Evolutionary conservation across 1,140 invertebrate species (phyloP).

Genomic region (Helicoverpa zea): DNA sequence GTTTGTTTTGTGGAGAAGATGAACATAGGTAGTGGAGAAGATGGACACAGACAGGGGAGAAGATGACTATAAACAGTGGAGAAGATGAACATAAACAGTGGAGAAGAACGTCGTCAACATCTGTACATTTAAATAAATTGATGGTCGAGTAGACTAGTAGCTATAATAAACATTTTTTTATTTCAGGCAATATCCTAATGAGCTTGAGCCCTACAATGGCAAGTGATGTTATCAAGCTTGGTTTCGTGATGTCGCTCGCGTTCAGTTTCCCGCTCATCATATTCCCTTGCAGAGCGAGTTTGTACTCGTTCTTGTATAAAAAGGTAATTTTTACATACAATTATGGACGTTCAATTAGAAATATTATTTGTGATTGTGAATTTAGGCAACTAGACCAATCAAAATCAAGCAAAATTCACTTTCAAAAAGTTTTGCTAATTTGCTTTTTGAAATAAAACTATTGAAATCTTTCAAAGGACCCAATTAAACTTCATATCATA

Average conservation of each 20-base stretch:
- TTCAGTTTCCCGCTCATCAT: slow-evolving; percentile 98
- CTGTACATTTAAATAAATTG: too few relatives aligned
- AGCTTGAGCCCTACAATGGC: slow-evolving; percentile 93
- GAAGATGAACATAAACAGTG: too few relatives aligned
- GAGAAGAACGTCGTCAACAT: too few relatives aligned
- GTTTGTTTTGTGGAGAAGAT: slow-evolving; percentile 37
- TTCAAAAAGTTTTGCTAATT: background rate
- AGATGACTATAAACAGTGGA: background rate
- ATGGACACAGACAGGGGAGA: too few relatives aligned
- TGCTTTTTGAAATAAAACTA: background rate
- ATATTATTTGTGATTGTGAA: background rate
- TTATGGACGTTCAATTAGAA: background rate
- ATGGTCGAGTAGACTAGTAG: too few relatives aligned
- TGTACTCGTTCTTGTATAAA: slow-evolving; percentile 96
- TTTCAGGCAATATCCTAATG: slow-evolving; percentile 95
- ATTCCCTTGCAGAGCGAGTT: slow-evolving; percentile 97
- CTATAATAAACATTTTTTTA: slow-evolving; percentile 48
- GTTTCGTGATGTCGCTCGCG: slow-evolving; percentile 97
- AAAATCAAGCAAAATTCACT: background rate
- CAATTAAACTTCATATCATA: too few relatives aligned
- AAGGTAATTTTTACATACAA: slow-evolving; percentile 87
- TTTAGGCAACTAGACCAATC: background rate
- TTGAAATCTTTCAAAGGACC: too few relatives aligned
- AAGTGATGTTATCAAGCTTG: slow-evolving; percentile 96
- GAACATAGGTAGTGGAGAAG: background rate